Percentiles rank a stretch among this genome's conserved stretches.
These are phyloP conservation scores for Nothoprocta perdicaria DNA, from an alignment of 2,113 vertebrate genomes.

Conservation along the genomic window DNA sequence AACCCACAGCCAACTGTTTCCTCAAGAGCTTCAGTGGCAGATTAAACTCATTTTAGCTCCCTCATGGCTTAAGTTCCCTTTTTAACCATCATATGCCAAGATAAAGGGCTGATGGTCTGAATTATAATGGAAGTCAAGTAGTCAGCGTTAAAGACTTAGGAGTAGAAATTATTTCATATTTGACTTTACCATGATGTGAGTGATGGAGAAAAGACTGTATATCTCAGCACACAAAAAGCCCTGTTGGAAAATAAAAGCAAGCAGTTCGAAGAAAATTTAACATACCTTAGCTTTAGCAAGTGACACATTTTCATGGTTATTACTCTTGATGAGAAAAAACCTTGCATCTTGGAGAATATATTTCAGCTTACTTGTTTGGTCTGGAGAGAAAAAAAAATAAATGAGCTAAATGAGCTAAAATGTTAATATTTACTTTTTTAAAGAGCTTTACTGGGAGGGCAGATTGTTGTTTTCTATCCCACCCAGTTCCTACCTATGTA, in stretches of 20 bases:
- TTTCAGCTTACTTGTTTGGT: constrained; percentile 93
- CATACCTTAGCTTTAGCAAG: constrained; percentile 97
- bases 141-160: background rate
- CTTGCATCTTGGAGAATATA: constrained; percentile 94
- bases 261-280: background rate
- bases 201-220: background rate
- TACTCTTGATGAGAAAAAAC: constrained; percentile 98
- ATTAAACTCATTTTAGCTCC: background rate
- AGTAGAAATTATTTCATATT: background rate
- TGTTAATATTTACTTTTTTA: background rate
- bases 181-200: background rate
- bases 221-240: background rate
- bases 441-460: background rate
- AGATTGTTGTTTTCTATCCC: constrained; percentile 8
- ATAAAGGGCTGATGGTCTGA: background rate
- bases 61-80: background rate
- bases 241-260: background rate
- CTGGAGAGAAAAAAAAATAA: constrained; percentile 75
- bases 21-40: background rate
- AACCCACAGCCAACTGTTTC: background rate
- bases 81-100: background rate
- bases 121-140: background rate
- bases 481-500: constrained; percentile 29
- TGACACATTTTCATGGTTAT: constrained; percentile 98
- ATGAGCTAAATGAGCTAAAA: constrained; percentile 32